Conservation (phyloP, 1,140 invertebrate species). For the Ceratina calcarata region DNA sequence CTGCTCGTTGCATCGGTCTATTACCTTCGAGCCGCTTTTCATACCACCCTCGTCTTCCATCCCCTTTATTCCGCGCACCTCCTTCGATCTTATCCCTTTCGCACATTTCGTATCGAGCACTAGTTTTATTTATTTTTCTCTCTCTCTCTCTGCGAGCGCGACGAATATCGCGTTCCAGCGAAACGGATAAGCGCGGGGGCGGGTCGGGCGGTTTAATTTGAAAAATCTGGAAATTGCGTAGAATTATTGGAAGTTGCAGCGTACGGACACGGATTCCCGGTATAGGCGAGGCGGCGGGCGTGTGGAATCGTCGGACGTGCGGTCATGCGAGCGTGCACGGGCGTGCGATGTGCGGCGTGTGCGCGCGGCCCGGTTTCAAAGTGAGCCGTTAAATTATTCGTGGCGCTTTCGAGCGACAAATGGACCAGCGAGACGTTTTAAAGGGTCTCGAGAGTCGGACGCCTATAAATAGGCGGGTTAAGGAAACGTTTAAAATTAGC, state of each 20-base stretch:
- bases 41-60: slow-evolving; percentile 7
- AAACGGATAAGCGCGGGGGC: too few relatives aligned
- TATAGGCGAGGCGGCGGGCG: too few relatives aligned
- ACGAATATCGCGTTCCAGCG: too few relatives aligned
- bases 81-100: too few relatives aligned
- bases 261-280: background rate
- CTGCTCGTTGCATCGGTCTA: slow-evolving; percentile 77
- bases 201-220: too few relatives aligned
- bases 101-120: too few relatives aligned
- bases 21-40: slow-evolving; percentile 67
- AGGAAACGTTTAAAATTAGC: slow-evolving; percentile 73
- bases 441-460: slow-evolving; percentile 63
- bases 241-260: background rate
- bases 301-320: background rate
- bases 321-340: slow-evolving; percentile 7
- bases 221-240: background rate
- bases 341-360: slow-evolving; percentile 3
- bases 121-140: too few relatives aligned
- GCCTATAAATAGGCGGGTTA: slow-evolving; percentile 71
- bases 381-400: slow-evolving; percentile 63
- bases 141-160: too few relatives aligned
- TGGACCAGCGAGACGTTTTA: slow-evolving; percentile 64
- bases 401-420: slow-evolving; percentile 60
- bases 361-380: slow-evolving; percentile 56
- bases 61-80: too few relatives aligned